These are phyloP conservation scores for Anarrhichthys ocellatus DNA, from an alignment of 2,113 vertebrate species.

Conservation along the genomic window DNA sequence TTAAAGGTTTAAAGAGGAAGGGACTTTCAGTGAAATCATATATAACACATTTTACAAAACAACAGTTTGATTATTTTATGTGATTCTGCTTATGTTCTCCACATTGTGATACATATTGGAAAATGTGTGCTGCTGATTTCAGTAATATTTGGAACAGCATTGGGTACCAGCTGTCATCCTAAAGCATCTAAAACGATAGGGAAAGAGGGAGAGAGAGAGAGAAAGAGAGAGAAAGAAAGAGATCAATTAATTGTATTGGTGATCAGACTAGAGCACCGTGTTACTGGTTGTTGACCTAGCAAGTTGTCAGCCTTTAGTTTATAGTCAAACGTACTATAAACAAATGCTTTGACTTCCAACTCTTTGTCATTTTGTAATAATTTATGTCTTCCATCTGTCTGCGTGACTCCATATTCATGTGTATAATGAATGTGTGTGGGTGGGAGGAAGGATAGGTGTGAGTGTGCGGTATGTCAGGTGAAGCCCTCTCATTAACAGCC, in stretches of 20 bases:
- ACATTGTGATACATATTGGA: not conserved
- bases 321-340: not conserved
- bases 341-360: not conserved
- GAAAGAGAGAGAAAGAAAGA: not conserved
- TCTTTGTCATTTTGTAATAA: not conserved
- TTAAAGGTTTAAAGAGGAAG: conserved; percentile 73
- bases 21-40: conserved; percentile 4
- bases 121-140: not conserved
- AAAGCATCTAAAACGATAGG: not conserved
- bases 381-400: not conserved
- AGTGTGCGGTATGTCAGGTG: conserved; percentile 28
- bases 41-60: not conserved
- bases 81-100: not conserved
- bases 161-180: not conserved
- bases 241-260: conserved; percentile 35
- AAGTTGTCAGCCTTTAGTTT: conserved; percentile 31
- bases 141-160: not conserved
- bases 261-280: conserved; percentile 21
- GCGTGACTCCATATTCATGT: conserved; percentile 4
- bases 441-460: conserved; percentile 18
- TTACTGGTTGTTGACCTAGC: conserved; percentile 35
- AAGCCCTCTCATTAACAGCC: conserved; percentile 30
- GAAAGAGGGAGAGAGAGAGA: conserved; percentile 9
- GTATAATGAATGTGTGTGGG: conserved; percentile 2
- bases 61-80: not conserved